phyloP scores from a whole-genome alignment of 2,888 invertebrate genomes.

The Atherix ibis region DNA sequence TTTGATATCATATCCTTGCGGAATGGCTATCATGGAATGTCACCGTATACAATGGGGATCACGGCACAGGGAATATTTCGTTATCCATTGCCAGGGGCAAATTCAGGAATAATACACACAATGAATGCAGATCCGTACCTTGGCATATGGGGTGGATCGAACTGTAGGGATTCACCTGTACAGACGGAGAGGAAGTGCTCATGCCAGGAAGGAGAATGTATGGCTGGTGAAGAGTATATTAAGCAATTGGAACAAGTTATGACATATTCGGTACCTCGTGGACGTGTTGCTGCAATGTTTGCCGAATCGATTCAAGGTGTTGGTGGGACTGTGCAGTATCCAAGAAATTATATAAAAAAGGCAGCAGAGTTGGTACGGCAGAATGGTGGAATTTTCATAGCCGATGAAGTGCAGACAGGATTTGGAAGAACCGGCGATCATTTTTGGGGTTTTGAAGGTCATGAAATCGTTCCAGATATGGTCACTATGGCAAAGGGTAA shows the following conservation, averaged over 20 bases:
- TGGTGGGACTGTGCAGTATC: slow-evolving; percentile 85
- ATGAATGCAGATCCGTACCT: slow-evolving; percentile 85
- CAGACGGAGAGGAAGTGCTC: slow-evolving; percentile 53
- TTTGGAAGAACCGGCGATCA: slow-evolving; percentile 88
- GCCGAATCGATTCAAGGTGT: slow-evolving; percentile 95
- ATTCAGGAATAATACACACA: slow-evolving; percentile 65
- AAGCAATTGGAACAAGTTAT: slow-evolving; percentile 57
- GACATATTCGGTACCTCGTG: slow-evolving; percentile 59
- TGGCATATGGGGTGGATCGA: slow-evolving; percentile 79
- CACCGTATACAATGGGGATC: slow-evolving; percentile 64
- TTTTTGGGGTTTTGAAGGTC: slow-evolving; percentile 92
- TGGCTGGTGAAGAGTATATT: slow-evolving; percentile 63
- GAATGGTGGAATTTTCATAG: slow-evolving; percentile 74
- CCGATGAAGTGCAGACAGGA: slow-evolving; percentile 95
- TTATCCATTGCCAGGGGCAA: slow-evolving; percentile 50
- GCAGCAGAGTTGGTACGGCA: slow-evolving; percentile 62
- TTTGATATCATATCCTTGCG: slow-evolving; percentile 73
- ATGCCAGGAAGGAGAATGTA: slow-evolving; percentile 46
- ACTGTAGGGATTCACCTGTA: slow-evolving; percentile 75
- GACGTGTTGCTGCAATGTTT: slow-evolving; percentile 73
- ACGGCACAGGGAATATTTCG: slow-evolving; percentile 70
- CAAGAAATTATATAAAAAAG: slow-evolving; percentile 68
- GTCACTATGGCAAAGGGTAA: slow-evolving; percentile 86
- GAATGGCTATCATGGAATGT: slow-evolving; percentile 87
- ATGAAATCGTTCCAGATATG: slow-evolving; percentile 79